Evolutionary conservation across 2,888 invertebrate species (phyloP).

Genomic region (Euplexia lucipara): DNA sequence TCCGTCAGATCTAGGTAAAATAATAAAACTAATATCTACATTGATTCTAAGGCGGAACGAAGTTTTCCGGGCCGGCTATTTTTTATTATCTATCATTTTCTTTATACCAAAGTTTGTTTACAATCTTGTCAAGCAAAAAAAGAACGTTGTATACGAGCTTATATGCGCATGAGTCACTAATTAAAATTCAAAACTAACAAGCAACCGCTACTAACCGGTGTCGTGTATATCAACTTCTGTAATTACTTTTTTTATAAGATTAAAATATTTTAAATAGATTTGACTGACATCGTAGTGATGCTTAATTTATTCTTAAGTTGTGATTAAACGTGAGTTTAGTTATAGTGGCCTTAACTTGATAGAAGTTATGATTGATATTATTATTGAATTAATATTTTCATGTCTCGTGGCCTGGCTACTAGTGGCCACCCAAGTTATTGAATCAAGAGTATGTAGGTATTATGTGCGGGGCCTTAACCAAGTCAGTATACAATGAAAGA

Average conservation of each 20-base stretch:
- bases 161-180: slow-evolving; percentile 52
- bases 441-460: background rate
- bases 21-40: too few relatives aligned
- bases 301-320: slow-evolving; percentile 51
- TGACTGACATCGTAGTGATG: slow-evolving; percentile 52
- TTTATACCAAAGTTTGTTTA: background rate
- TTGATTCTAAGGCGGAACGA: too few relatives aligned
- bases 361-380: slow-evolving; percentile 23
- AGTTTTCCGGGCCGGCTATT: too few relatives aligned
- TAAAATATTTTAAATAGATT: slow-evolving; percentile 51
- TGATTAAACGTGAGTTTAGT: slow-evolving; percentile 45
- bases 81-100: too few relatives aligned
- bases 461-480: background rate
- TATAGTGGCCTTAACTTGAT: slow-evolving; percentile 19
- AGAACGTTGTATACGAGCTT: slow-evolving; percentile 2
- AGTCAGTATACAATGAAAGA: background rate
- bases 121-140: background rate
- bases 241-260: slow-evolving; percentile 61
- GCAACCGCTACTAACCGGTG: slow-evolving; percentile 38
- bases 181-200: slow-evolving; percentile 58
- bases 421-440: slow-evolving; percentile 43
- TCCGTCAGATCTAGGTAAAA: too few relatives aligned
- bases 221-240: slow-evolving; percentile 52
- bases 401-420: slow-evolving; percentile 1
- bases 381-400: slow-evolving; percentile 32